Evolutionary conservation across 2,797 vertebrate species (phyloP), one percentile per base, ranked within the genome.

Genomic region (Eulemur rubriventer): DNA sequence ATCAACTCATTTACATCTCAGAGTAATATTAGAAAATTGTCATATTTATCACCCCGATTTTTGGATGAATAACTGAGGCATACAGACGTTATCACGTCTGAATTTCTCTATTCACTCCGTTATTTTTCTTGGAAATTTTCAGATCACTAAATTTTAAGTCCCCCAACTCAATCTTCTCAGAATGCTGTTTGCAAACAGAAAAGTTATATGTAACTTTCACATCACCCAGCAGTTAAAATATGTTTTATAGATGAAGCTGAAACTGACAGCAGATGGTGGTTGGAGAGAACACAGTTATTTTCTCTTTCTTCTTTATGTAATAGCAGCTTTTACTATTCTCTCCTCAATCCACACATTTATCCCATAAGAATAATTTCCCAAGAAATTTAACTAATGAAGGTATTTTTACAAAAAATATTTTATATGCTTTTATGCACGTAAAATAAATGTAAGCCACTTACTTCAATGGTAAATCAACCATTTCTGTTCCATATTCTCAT

Each of bases 181-280:
- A 89, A 81, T 30, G 13, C 28, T 97, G 10, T 94, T 92, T 95
- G 57, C 63, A 97, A 94, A 95, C 72, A 94, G 72, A 65, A 90
- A 97, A 96, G 30, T 93, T 95, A 81, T 76, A 90, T 83, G 57
- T 97, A 93, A 93, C 70, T 91, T 91, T 97, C 86, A 33, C 10
- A 91, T 91, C 6, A 52, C 28, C 50, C 90, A 84, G 43, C 55
- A 89, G 61, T 96, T 96, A 91, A 94, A 91, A 95, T 69, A 88
- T 96, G 65, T 94, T 98, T 98, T 97, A 63, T 84, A 91, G 69
- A 93, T 93, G 67, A 97, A 88, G 80, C 69, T 96, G 67, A 97
- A 95, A 93, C 61, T 93, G 79, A 95, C 41, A 96, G 92, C 94
- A 98, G 89, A 96, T 97, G 97, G 78, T 80, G 41, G 52, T 89